Conservation (phyloP, 1,140 invertebrate species). For the Cepaea nemoralis region DNA sequence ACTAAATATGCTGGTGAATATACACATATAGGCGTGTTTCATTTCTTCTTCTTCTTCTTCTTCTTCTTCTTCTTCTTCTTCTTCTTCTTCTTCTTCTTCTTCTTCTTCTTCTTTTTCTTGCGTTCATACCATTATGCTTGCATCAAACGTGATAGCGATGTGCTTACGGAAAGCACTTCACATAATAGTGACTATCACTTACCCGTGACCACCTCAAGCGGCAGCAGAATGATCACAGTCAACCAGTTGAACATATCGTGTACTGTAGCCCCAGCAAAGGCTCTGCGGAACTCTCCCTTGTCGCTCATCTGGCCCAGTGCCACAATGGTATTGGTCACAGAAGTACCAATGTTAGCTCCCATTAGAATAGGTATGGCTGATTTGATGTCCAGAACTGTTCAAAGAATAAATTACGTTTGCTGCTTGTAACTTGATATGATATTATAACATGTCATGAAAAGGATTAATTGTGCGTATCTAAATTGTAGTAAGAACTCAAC, state of each 20-base stretch:
- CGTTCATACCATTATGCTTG: no score
- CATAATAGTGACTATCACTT: conserved; percentile 32
- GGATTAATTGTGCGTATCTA: neutral
- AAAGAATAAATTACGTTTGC: neutral
- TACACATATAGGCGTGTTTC: no score
- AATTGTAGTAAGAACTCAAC: neutral
- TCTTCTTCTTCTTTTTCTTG: no score
- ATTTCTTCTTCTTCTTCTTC: no score
- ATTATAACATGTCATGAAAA: no score
- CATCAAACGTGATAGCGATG: no score
- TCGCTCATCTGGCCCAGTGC: conserved; percentile 71
- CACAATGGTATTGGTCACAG: conserved; percentile 77
- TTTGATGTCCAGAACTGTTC: conserved; percentile 71
- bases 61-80: no score
- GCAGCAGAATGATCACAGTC: conserved; percentile 73
- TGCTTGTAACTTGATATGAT: no score
- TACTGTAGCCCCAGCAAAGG: conserved; percentile 76
- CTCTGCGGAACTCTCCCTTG: conserved; percentile 73
- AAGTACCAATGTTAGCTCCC: conserved; percentile 78
- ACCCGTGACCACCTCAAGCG: conserved; percentile 71
- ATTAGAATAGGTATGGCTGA: conserved; percentile 76
- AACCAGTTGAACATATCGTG: conserved; percentile 78
- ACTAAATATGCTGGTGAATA: no score
- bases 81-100: no score
- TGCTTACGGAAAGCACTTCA: no score